Evolutionary conservation across 2,113 vertebrate genomes (phyloP), one percentile per base, ranked within the genome.

Genomic region (Thryonomys swinderianus): DNA sequence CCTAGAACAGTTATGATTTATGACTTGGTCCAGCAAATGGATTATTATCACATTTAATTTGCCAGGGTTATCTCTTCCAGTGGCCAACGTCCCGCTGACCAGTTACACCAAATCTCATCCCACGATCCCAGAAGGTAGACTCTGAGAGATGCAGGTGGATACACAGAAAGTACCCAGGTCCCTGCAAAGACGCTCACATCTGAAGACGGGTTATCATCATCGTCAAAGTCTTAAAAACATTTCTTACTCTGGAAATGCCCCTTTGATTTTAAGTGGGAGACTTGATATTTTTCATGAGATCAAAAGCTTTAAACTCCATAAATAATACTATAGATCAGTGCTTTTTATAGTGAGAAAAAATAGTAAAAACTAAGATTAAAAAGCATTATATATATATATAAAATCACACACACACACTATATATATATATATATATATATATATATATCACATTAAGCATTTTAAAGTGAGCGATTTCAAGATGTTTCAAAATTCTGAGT

Each of bases 271-370:
- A 89, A 4, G 3, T 71, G 21, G 20, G 34, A 78, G 34, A 40
- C 81, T 76, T 95, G 40, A 25, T 87, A 67, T 67, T 86, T 81
- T 51, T 32, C 8, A 40, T 59, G 40, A 48, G 42, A 61, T 87
- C 37, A 64, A 95, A 96, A 85, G 2, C 25, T 66, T 83, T 81
- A 64, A 91, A 59, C 11, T 93, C 90, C 12, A 81, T 64, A 73
- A 45, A 30, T 71, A 88, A 85, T 78, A 2, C 6, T 18, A 67
- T 3, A 2, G 13, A 61, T 30, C 61, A 76, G 6, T 27, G 27
- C 30, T 62, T 32, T 32, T 55, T 91, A 55, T 16, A 3, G 48
- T 67, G 59, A 73, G 18, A 21, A 40, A 73, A 96, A 34, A 27
- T 34, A 51, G 9, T 37, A 48, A 21, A 25, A 81, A 17, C 5